These are phyloP conservation scores for Astreopora myriophthalma DNA, from an alignment of 64 coral and sea anemone genomes.

Conservation along the genomic window DNA sequence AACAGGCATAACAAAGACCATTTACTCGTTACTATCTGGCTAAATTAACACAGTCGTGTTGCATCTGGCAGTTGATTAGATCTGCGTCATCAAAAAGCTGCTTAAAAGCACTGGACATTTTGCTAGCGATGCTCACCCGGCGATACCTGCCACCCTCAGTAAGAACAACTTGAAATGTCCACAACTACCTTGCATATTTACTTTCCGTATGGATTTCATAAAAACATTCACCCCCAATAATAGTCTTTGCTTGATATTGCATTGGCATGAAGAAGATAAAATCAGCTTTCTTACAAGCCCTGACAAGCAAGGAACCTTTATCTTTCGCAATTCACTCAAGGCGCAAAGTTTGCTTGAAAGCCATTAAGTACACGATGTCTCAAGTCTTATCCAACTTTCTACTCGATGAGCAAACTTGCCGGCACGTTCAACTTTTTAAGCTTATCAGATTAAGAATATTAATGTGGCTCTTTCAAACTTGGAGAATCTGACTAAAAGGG, in stretches of 20 bases:
- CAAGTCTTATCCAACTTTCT: background rate
- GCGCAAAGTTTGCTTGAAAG: background rate
- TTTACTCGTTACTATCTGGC: background rate
- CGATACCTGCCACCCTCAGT: background rate
- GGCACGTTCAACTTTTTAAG: background rate
- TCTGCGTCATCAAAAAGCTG: background rate
- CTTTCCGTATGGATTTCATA: background rate
- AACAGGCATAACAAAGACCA: slow-evolving; percentile 29
- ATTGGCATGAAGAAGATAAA: background rate
- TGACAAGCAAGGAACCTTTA: background rate
- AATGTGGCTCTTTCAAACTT: background rate
- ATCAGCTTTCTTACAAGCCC: background rate
- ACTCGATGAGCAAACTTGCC: background rate
- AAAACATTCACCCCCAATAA: background rate
- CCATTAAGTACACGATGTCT: background rate
- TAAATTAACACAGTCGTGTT: slow-evolving; percentile 20
- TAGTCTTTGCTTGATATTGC: slow-evolving; percentile 13
- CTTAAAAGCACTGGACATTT: background rate
- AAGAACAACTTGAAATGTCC: background rate
- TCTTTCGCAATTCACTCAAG: background rate
- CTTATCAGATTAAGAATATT: background rate
- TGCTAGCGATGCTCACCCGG: background rate
- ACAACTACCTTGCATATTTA: slow-evolving; percentile 4
- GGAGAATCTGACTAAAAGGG: background rate
- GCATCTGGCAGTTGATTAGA: background rate